Evolutionary conservation across 2,113 vertebrate genomes (phyloP), one percentile per base, ranked within the genome.

Genomic region (Varanus salvator): DNA sequence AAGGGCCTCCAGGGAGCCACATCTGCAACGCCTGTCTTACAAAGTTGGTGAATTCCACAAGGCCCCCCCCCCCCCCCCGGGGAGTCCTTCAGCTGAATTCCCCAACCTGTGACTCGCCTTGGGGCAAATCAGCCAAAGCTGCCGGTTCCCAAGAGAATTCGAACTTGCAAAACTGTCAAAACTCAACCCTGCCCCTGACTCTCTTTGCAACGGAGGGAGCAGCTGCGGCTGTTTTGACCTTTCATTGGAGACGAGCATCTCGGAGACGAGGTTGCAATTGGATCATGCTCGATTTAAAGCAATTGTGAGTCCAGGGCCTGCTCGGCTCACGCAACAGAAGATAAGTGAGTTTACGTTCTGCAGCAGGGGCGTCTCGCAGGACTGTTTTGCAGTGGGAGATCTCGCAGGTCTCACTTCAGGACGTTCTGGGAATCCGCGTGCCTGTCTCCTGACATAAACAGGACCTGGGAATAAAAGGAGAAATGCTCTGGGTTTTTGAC

Each of bases 101-200:
- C 94, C 92, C 93, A 90, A 94, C 91, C 86, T 92, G 68, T 96
- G 94, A 93, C 87, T 83, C 64, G 93, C 89, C 17, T 8, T 68
- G 44, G 4, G 44, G 14, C 90, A 44, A 92, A 91, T 95, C 96
- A 95, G 87, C 85, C 93, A 93, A 92, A 90, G 91, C 84, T 72
- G 94, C 92, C 81, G 92, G 88, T 90, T 54, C 93, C 88, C 86
- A 68, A 88, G 89, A 85, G 93, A 90, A 92, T 95, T 94, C 90
- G 77, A 92, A 85, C 44, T 81, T 0, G 0, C 0, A 8, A 92
- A 90, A 80, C 90, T 85, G 85, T 92, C 90, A 4, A 44, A 85
- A 75, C 80, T 91, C 90, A 90, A 94, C 91, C 94, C 90, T 90
- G 89, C 76, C 88, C 85, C 48, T 84, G 85, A 90, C 80, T 76